Conservation (phyloP, 2,888 invertebrate genomes). For the Taphrorychus bicolor region DNA sequence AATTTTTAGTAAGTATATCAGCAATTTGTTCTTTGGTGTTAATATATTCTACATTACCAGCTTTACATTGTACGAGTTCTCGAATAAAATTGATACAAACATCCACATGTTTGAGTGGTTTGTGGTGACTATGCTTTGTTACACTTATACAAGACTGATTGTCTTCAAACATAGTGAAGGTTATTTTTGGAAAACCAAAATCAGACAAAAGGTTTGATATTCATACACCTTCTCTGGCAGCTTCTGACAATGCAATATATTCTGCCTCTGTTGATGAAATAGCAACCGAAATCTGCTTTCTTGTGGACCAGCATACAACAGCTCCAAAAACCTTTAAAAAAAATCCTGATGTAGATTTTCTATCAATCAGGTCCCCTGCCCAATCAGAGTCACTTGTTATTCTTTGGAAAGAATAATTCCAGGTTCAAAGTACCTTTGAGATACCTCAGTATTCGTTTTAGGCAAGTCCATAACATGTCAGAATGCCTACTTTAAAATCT, state of each 20-base stretch:
- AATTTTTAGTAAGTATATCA: too few species aligned
- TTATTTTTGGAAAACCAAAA: not conserved
- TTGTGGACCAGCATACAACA: not conserved
- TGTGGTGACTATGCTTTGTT: constrained; percentile 12
- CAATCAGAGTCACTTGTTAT: not conserved
- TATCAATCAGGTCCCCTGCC: not conserved
- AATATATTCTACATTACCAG: too few species aligned
- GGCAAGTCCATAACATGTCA: not conserved
- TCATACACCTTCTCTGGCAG: not conserved
- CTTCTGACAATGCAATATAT: not conserved
- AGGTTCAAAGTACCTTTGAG: not conserved
- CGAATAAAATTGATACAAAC: not conserved
- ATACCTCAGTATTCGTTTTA: not conserved
- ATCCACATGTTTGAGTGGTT: constrained; percentile 29
- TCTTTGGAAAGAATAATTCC: not conserved
- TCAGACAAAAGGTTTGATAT: not conserved
- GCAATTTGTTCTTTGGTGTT: too few species aligned
- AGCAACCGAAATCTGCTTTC: too few species aligned
- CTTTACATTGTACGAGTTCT: too few species aligned
- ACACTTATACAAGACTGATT: constrained; percentile 28
- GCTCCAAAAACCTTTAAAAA: not conserved
- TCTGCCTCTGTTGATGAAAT: too few species aligned
- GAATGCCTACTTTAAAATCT: not conserved
- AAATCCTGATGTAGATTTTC: not conserved
- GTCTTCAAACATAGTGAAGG: constrained; percentile 16